Evolutionary conservation across 2,113 vertebrate species (phyloP).

Genomic region (Strigops habroptila): DNA sequence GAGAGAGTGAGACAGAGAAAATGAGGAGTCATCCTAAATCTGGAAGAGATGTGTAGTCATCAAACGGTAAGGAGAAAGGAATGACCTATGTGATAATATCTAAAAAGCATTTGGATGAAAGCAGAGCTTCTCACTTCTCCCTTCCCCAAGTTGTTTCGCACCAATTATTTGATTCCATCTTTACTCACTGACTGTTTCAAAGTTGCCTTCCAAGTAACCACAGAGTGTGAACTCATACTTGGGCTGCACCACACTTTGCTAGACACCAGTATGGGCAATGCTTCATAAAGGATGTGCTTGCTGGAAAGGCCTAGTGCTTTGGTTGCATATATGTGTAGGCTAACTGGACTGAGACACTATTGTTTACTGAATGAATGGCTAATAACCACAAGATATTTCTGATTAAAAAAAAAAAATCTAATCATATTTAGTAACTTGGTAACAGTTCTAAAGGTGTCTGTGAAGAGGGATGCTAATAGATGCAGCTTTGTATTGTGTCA

Average conservation of each 20-base stretch:
- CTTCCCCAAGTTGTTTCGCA: not conserved
- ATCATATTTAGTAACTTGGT: not conserved
- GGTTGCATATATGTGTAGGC: not conserved
- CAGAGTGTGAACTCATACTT: not conserved
- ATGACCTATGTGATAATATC: not conserved
- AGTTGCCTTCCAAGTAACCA: not conserved
- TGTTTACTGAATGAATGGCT: not conserved
- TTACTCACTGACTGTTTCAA: not conserved
- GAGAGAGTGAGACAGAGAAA: not conserved
- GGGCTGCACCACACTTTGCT: not conserved
- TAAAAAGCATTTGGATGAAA: not conserved
- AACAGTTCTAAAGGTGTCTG: not conserved
- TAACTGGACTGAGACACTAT: not conserved
- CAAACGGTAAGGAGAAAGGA: not conserved
- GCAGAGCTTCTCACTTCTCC: not conserved
- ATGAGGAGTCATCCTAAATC: not conserved
- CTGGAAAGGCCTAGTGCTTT: not conserved
- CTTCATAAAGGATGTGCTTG: not conserved
- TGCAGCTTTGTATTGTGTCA: not conserved
- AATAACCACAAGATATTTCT: not conserved
- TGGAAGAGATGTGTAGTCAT: not conserved
- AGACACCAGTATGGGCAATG: not conserved
- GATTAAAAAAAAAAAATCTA: not conserved
- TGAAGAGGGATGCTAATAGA: not conserved
- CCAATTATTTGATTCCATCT: not conserved